Base-by-base conservation (phyloP, 2,797 vertebrate species). In the Melopsittacus undulatus region DNA sequence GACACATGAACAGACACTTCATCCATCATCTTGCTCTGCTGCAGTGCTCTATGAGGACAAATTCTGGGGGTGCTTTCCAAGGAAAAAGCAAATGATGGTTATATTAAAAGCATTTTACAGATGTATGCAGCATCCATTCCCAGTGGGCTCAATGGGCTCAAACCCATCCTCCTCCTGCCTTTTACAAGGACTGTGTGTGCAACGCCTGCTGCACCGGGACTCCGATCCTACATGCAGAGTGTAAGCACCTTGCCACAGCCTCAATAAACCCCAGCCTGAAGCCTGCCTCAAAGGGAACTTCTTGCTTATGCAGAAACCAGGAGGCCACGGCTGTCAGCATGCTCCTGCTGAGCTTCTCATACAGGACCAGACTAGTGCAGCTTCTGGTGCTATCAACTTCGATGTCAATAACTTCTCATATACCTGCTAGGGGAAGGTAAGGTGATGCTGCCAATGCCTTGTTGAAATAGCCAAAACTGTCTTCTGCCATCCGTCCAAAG, bases 161-260 rank as follows among this genome's bases (percentile, higher is more conserved):
- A 69, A 51, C 56, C 51, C 70, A 42, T 90, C 73, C 21, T 92
- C 59, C n/a, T 61, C 59, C 54, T 63, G 36, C 17, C 62, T 79
- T 27, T 72, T 29, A 61, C 48, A 57, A 10, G 68, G 51, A 36
- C 62, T 38, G 36, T 5, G 42, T 29, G 8, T 0, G 8, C 13
- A 34, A 30, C 2, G 4, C 21, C 30, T 3, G 1, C 16, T 5
- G 1, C 0, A 4, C 45, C 0, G 0, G 42, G 43, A 40, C 67
- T 66, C 49, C 5, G 29, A 52, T 57, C 67, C 73, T 67, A 23
- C 7, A 4, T 21, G 32, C 36, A 20, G 9, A 18, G 30, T 4
- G 1, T 68, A 45, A 76, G 48, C n/a, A 51, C 57, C 57, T 52
- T 36, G 61, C 59, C 79, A 54, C 42, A 34, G 63, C 54, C 69